Evolutionary conservation across 2,888 invertebrate species (phyloP).

Genomic region (Deroplatys truncata): DNA sequence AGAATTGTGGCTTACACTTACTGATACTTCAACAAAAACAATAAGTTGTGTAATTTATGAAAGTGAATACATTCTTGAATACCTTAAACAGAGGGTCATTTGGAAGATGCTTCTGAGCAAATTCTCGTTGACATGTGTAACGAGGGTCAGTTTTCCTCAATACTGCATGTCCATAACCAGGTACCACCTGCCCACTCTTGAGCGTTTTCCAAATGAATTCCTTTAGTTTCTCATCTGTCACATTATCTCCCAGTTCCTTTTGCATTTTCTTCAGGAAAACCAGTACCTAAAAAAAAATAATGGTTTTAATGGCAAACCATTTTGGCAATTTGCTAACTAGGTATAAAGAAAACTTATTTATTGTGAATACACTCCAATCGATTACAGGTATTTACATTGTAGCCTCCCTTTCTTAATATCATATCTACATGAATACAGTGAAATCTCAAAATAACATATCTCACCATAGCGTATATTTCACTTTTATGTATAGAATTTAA

Average conservation of each 20-base stretch:
- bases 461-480: no score
- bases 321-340: no score
- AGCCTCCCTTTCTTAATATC: no score
- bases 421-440: no score
- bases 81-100: slow-evolving; percentile 86
- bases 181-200: slow-evolving; percentile 94
- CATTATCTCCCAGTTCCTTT: slow-evolving; percentile 77
- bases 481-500: no score
- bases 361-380: no score
- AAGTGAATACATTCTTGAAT: slow-evolving; percentile 23
- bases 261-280: slow-evolving; percentile 91
- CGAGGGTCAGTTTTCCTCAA: slow-evolving; percentile 90
- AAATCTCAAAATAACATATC: no score
- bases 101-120: slow-evolving; percentile 89
- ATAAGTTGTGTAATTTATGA: background rate
- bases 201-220: slow-evolving; percentile 97
- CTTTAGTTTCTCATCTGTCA: slow-evolving; percentile 86
- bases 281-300: slow-evolving; percentile 61
- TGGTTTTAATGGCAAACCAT: no score
- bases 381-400: no score
- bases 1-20: background rate
- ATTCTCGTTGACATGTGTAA: slow-evolving; percentile 91
- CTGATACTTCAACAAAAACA: background rate
- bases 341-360: no score
- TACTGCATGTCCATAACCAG: slow-evolving; percentile 95